Evolutionary conservation across 2,113 vertebrate genomes (phyloP), one percentile per base, ranked within the genome.

Genomic region (Nycticorax nycticorax): DNA sequence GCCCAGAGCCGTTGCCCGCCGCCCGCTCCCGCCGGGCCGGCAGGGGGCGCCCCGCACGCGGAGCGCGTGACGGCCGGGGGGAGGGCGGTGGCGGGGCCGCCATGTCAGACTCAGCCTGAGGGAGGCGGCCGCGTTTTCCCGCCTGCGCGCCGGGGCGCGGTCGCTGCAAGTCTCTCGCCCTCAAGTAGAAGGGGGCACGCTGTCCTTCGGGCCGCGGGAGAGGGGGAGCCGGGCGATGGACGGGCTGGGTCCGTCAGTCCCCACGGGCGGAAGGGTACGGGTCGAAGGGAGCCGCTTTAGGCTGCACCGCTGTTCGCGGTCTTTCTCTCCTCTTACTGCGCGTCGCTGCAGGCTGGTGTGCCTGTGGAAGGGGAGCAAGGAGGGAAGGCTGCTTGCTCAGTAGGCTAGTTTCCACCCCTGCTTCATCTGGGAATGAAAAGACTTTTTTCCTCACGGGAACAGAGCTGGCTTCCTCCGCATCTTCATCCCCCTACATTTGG

Each of bases 251-350:
- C 32, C 7, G 24, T 21, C 66, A 41, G 45, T 24, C 37, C 15
- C 22, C 32, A 3, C 5, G 33, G 37, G 57, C 3, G 16, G 8
- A 10, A 12, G 3, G 11, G 27, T 2, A 8, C 9, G 15, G 26
- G 22, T 12, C 10, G 12, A 8, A 37, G 14, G 8, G 26, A 35
- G 20, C 8, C 1, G 22, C 14, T 1, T 15, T 20, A 4, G 8
- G 22, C 5, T 9, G 52, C 7, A 2, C 2, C 3, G 50, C 22
- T 14, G 22, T 3, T 22, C 7, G 9, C 8, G 18, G 21, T 20
- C 12, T 27, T 16, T 33, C 16, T 32, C 4, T 24, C 14, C 5
- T 15, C 10, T 45, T 23, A 4, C 12, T n/a, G 39, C 10, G 26
- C 33, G 69, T 52, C 17, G 2, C 11, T 43, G 37, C 10, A 14